Evolutionary conservation across 1,140 invertebrate genomes (phyloP), one percentile per base, ranked within the genome.

Genomic region (Diuraphis noxia): DNA sequence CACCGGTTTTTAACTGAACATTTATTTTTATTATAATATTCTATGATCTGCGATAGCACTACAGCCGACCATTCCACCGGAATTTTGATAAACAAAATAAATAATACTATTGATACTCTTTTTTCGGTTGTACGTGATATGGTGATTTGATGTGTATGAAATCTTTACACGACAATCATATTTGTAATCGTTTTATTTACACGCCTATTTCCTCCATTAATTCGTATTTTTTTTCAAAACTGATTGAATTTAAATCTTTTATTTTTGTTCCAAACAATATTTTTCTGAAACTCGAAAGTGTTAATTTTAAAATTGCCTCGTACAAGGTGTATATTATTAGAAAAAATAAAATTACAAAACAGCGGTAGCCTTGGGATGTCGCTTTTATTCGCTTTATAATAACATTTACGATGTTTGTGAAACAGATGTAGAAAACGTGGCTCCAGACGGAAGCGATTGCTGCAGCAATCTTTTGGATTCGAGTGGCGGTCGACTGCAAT

Each of bases 381-480:
- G 3, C 10, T 30, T 82, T 82, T 9, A 82, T 40, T 25, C 3
- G 81, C 41, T 72, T 17, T 3, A 23, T 30, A 41, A 13, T 25
- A 25, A 43, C 40, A 40, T 43, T 10, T 84, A 43, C 40, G 10
- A 34, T 30, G 8, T 87, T 38, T 87, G 30, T 34, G 43, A 5
- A 86, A 88, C 43, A 91, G 89, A 91, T 49, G 89, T 52, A 43
- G 89, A 91, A 91, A 91, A 91, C 25, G 89, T 91, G 77, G 89
- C 89, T 1, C 89, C 89, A 21, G 89, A 38, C n/a, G 88, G 72
- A 43, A 46, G n/a, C 10, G 88, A 90, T 21, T 46, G 25, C 17
- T 40, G 86, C 36, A 63, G 25, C 13, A 91, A 91, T 19, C 41
- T 46, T n/a, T 52, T 25, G 72, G 89, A 91, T 25, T n/a, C 25